phyloP scores from a whole-genome alignment of 2,797 vertebrate species.

The Betta splendens region DNA sequence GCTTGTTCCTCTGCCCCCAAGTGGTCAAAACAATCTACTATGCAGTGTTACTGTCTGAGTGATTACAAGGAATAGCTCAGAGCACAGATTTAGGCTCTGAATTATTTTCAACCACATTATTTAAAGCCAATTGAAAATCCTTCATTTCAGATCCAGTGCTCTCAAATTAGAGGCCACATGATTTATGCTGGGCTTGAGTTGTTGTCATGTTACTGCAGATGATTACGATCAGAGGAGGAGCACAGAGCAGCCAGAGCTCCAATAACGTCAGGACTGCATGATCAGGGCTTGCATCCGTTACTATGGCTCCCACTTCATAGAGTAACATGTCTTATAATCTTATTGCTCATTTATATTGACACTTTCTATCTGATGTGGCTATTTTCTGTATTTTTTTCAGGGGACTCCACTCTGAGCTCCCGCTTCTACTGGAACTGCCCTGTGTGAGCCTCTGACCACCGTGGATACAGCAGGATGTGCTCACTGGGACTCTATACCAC shows the following conservation, averaged over 20 bases:
- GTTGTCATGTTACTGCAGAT: slow-evolving; percentile 22
- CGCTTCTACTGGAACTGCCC: slow-evolving; percentile 22
- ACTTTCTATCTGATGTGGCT: slow-evolving; percentile 15
- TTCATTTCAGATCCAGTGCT: slow-evolving; percentile 4
- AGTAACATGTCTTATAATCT: no score
- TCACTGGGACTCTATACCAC: slow-evolving; percentile 37
- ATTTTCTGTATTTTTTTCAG: slow-evolving; percentile 39
- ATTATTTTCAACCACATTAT: not conserved
- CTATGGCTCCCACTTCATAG: no score
- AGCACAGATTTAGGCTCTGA: not conserved
- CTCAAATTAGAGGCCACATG: slow-evolving; percentile 17
- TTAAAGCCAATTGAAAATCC: not conserved
- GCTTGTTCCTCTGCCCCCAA: not conserved
- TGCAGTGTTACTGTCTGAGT: no score
- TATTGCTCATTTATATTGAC: no score
- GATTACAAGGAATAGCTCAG: not conserved
- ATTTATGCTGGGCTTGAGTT: slow-evolving; percentile 30
- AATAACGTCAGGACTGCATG: no score
- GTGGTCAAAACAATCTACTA: not conserved
- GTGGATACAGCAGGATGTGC: no score
- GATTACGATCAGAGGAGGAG: slow-evolving; percentile 22
- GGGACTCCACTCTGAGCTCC: not conserved
- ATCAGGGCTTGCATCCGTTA: slow-evolving; percentile 41
- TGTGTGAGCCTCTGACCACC: slow-evolving; percentile 28
- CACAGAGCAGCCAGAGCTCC: slow-evolving; percentile 24